Base-by-base conservation (phyloP, 2,888 invertebrate species). In the Scaeva pyrastri region DNA sequence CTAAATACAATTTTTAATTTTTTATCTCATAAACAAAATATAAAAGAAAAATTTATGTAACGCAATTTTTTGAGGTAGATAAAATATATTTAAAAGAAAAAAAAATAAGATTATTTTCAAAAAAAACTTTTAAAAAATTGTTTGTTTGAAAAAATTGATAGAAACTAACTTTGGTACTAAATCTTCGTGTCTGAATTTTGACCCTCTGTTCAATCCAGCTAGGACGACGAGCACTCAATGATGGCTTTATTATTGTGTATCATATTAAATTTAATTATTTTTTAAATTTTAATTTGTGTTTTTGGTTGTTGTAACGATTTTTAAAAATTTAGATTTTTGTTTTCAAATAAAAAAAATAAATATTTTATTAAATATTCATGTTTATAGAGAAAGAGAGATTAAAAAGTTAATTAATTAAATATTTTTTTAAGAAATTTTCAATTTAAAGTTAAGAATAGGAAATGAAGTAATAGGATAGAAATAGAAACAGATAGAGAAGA, bases 171-270 rank as follows among this genome's bases (percentile, higher is more conserved):
- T 92, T 92, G 92, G 92, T 92, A 92, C 92, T 92, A 92, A 92
- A 92, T 92, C 92, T 92, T 91, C 92, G 91, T 91, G 92, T 92
- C 91, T 92, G 92, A 91, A 92, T 91, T 92, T 92, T 92, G 92
- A 92, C 92, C 92, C 92, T 92, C 92, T 92, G 92, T 91, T 92
- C 92, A 92, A 92, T 92, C 92, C 92, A 92, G 92, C 92, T 92
- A 91, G 91, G 90, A 90, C 92, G 92, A 91, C 92, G 92, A 91
- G 91, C 92, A 91, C 91, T 92, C 90, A 91, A 90, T 89, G 92
- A 91, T 91, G 92, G 92, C 92, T 92, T 92, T 68, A 39, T 50
- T 77, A 87, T 77, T 70, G 81, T 88, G 87, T 83, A 87, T 88
- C 76, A 82, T 62, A 76, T 85, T 91, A 89, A 89, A 89, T 89